phyloP scores from a whole-genome alignment of 2,113 vertebrate genomes.

The Echinops telfairi region DNA sequence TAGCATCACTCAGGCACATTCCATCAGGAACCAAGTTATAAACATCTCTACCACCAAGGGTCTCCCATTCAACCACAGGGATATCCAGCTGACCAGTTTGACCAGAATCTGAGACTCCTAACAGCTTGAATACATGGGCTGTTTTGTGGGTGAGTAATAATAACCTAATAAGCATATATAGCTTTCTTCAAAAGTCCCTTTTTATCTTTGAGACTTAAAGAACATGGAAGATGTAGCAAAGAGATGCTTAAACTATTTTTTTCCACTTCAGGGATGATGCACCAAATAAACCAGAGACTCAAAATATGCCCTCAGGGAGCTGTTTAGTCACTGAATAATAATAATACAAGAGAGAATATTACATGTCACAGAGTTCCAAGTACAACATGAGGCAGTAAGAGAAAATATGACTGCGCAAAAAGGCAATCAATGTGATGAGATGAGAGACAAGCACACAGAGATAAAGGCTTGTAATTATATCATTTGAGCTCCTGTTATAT shows the following conservation, averaged over 20 bases:
- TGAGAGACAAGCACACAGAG: not conserved
- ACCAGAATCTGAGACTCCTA: not conserved
- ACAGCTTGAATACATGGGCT: not conserved
- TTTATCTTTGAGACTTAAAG: not conserved
- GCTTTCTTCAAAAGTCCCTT: not conserved
- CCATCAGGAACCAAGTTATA: not conserved
- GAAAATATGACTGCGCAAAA: not conserved
- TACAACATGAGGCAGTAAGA: not conserved
- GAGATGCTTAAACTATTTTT: not conserved
- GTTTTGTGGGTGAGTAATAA: not conserved
- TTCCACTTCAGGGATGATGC: not conserved
- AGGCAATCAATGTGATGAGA: not conserved
- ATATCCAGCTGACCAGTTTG: not conserved
- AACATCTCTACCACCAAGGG: not conserved
- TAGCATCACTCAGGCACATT: not conserved
- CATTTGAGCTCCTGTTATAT: not conserved
- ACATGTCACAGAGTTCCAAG: not conserved
- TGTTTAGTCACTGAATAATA: conserved; percentile 11
- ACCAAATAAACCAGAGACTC: not conserved
- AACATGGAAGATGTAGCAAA: conserved; percentile 10
- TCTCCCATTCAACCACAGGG: not conserved
- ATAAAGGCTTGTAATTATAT: not conserved
- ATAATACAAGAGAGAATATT: not conserved
- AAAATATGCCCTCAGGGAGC: not conserved
- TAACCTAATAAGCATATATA: not conserved